Evolutionary conservation across 2,797 vertebrate genomes (phyloP).

Genomic region (Mormyrops attenuatus): DNA sequence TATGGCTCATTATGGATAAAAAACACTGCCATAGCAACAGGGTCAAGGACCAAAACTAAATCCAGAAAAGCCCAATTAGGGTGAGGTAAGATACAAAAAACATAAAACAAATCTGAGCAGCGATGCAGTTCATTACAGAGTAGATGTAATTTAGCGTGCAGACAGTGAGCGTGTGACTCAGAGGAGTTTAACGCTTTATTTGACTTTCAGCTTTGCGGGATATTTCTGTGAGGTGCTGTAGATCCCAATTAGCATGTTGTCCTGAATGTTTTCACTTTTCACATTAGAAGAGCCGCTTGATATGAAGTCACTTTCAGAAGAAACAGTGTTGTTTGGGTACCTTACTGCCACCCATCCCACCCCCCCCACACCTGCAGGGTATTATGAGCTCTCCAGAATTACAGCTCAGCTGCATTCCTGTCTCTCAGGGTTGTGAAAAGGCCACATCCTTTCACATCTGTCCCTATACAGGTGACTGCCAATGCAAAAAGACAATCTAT

Average conservation of each 20-base stretch:
- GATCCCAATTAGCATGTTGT: not conserved
- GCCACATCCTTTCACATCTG: not conserved
- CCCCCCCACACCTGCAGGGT: not conserved
- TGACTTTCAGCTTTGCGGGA: not conserved
- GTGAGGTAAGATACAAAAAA: not conserved
- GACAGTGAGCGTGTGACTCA: not conserved
- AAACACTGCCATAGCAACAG: not conserved
- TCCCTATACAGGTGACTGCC: not conserved
- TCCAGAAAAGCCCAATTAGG: slow-evolving; percentile 13
- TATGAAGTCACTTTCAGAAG: not conserved
- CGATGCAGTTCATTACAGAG: not conserved
- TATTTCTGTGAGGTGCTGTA: not conserved
- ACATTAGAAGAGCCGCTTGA: not conserved
- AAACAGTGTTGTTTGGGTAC: not conserved
- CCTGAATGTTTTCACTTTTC: not conserved
- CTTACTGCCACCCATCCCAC: not conserved
- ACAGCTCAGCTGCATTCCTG: not conserved
- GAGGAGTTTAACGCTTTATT: not conserved
- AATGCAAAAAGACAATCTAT: not conserved
- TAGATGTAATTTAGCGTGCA: not conserved
- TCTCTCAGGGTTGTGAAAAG: not conserved
- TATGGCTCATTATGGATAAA: not conserved
- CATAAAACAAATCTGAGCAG: not conserved
- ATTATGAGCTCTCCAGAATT: not conserved
- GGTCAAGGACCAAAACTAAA: slow-evolving; percentile 14